Conservation (phyloP, 1,140 invertebrate genomes). For the Drosophila arawakana region DNA sequence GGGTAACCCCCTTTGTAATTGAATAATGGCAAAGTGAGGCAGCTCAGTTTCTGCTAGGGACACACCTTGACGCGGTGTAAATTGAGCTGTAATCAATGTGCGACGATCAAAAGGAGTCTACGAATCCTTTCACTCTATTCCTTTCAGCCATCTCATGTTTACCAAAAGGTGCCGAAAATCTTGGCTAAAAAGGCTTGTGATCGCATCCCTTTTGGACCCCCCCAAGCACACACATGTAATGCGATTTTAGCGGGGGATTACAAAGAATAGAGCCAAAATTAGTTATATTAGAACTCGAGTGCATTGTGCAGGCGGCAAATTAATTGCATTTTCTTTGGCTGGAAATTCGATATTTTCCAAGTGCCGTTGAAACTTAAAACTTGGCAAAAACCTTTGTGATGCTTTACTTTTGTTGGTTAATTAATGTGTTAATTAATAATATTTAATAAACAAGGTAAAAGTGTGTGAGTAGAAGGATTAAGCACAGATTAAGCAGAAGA, state of each 20-base stretch:
- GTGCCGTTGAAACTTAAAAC: slow-evolving; percentile 17
- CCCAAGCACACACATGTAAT: slow-evolving; percentile 71
- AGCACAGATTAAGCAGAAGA: slow-evolving; percentile 33
- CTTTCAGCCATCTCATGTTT: slow-evolving; percentile 68
- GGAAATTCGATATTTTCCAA: slow-evolving; percentile 54
- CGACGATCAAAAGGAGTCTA: slow-evolving; percentile 51
- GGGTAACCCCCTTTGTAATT: slow-evolving; percentile 50
- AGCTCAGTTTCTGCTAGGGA: slow-evolving; percentile 51
- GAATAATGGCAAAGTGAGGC: slow-evolving; percentile 53
- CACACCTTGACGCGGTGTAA: slow-evolving; percentile 65
- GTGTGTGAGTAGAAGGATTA: not conserved
- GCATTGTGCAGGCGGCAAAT: slow-evolving; percentile 46
- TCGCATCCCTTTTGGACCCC: slow-evolving; percentile 8
- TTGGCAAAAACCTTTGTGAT: slow-evolving; percentile 21
- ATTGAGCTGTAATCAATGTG: slow-evolving; percentile 69
- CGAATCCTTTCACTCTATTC: slow-evolving; percentile 42
- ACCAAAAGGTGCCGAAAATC: slow-evolving; percentile 82
- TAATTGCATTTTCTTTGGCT: slow-evolving; percentile 60
- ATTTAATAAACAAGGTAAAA: slow-evolving; percentile 70
- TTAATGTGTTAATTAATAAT: slow-evolving; percentile 68
- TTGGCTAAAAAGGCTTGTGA: slow-evolving; percentile 68
- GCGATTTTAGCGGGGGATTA: not conserved
- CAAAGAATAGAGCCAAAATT: slow-evolving; percentile 53
- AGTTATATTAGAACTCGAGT: slow-evolving; percentile 44
- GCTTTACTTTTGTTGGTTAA: slow-evolving; percentile 8